A percentile compares a stretch with the other conserved stretches of the same genome.
phyloP scores from a whole-genome alignment of 2,888 invertebrate species.

The Meteorus colon region DNA sequence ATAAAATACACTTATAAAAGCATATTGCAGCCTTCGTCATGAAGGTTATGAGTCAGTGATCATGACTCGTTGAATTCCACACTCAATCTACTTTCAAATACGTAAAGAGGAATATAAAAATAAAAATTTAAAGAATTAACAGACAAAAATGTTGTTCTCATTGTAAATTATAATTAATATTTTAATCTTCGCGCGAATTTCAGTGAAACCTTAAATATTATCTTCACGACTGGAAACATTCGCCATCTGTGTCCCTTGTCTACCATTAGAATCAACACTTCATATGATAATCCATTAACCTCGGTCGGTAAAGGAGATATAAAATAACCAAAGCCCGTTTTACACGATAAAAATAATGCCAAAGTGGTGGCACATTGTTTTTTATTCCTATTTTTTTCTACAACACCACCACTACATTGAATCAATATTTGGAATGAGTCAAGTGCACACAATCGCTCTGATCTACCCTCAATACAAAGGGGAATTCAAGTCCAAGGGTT shows the following conservation, averaged over 20 bases:
- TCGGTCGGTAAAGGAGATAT: slow-evolving; percentile 48
- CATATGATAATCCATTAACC: slow-evolving; percentile 23
- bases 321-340: slow-evolving; percentile 44
- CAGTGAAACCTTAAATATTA: neutral
- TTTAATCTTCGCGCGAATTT: slow-evolving; percentile 10
- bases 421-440: slow-evolving; percentile 37
- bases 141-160: neutral
- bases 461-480: slow-evolving; percentile 8
- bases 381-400: neutral
- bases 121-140: neutral
- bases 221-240: slow-evolving; percentile 27
- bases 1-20: slow-evolving; percentile 3
- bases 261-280: neutral
- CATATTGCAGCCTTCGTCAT: neutral
- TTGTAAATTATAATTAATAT: slow-evolving; percentile 9
- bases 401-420: neutral
- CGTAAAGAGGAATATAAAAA: neutral
- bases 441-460: slow-evolving; percentile 28
- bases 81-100: neutral
- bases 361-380: neutral
- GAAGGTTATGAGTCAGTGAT: neutral
- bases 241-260: slow-evolving; percentile 47
- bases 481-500: slow-evolving; percentile 16
- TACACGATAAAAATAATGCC: slow-evolving; percentile 48
- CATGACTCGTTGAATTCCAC: neutral